Evolutionary conservation across 1,140 invertebrate genomes (phyloP), one percentile per base, ranked within the genome.

Genomic region (Pseudoatta argentina): DNA sequence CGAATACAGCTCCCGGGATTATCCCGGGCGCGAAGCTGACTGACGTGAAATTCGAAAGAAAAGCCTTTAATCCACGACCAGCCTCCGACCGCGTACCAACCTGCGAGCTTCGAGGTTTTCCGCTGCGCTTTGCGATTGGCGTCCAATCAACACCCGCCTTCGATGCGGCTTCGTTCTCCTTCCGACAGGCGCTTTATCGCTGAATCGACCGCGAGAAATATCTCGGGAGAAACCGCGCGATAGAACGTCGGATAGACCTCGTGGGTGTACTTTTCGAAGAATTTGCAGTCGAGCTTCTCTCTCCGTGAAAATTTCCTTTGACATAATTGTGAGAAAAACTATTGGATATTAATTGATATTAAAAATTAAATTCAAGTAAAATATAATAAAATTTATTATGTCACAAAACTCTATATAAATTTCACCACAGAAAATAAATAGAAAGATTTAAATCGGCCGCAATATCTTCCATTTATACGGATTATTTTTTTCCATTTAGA

Each of bases 21-120:
- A 94, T 91, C 90, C 88, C 76, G 91, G 88, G 88, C 77, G 90
- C 90, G 87, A 78, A 77, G 86, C 87, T 93, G 92, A 94, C 92
- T 94, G 92, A 93, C 93, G 88, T 91, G 92, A 94, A 94, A 94
- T 93, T 93, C 91, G 93, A 94, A 94, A 92, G 92, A 91, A 92
- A 93, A 94, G 93, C 93, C 93, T 93, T 94, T 94, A 94, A 94
- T 94, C 93, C 93, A 59, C 76, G 81, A 87, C 59, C 79, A 79
- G 76, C 75, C 86, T 87, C 81, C 81, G 39, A 69, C 81, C 55
- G 30, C 85, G 39, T 71, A 82, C 88, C 64, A 27, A 82, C 18
- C 77, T 89, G 72, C 79, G 77, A 89, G 77, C 86, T 87, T 78
- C 77, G 39, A 78, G 78, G 85, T 72, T 89, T 86, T 85, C 86